Evolutionary conservation across 2,888 invertebrate genomes (phyloP).

Genomic region (Yponomeuta plumbellus): DNA sequence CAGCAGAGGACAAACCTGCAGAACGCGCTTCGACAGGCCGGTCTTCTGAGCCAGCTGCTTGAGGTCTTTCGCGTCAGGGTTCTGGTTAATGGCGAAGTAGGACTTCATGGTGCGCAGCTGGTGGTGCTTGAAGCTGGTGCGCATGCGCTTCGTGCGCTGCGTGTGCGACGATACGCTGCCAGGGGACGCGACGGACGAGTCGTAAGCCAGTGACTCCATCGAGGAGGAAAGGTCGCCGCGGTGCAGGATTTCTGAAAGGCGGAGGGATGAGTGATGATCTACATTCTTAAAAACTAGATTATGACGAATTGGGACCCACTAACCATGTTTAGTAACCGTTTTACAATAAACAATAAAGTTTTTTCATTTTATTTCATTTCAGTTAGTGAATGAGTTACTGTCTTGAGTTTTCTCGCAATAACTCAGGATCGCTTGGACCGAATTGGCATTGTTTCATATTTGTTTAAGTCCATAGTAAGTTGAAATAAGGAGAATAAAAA

Average conservation of each 20-base stretch:
- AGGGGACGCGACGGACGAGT: slow-evolving; percentile 83
- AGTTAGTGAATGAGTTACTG: no score
- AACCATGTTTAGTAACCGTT: no score
- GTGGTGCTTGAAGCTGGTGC: slow-evolving; percentile 99
- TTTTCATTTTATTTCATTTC: no score
- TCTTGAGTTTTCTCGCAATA: no score
- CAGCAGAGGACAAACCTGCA: slow-evolving; percentile 83
- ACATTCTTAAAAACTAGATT: no score
- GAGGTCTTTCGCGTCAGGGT: slow-evolving; percentile 99
- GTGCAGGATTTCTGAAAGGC: slow-evolving; percentile 81
- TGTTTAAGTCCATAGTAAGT: no score
- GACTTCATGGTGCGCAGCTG: slow-evolving; percentile 99
- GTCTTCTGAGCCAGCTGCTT: slow-evolving; percentile 99
- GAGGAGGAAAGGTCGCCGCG: slow-evolving; percentile 84
- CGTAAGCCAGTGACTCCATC: slow-evolving; percentile 86
- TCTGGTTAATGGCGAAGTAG: slow-evolving; percentile 99
- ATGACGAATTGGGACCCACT: no score
- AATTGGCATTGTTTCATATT: no score
- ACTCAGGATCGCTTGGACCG: no score
- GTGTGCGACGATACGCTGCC: slow-evolving; percentile 78
- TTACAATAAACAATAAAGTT: no score
- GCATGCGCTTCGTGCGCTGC: slow-evolving; percentile 94
- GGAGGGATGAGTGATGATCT: no score
- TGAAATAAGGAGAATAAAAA: no score
- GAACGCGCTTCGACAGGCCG: slow-evolving; percentile 96